Evolutionary conservation across 2,113 vertebrate species (phyloP), one percentile per base, ranked within the genome.

Genomic region (Tenebrosternarchus preto): DNA sequence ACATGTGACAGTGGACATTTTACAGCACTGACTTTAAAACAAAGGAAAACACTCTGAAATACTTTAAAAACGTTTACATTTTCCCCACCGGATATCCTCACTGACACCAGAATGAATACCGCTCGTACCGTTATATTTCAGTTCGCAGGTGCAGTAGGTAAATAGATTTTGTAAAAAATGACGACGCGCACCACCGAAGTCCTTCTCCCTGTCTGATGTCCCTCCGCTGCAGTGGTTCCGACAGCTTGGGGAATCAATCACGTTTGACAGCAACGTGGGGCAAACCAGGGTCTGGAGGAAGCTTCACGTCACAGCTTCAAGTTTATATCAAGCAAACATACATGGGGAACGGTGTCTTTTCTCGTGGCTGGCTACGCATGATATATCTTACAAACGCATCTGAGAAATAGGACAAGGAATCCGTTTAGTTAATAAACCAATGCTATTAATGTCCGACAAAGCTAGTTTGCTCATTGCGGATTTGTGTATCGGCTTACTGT

Each of bases 401-500:
- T 66, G 17, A 36, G 29, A 16, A 16, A 53, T 7, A 55, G 5
- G 66, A 2, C 43, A 12, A 77, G 25, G 19, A 19, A 66, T 24
- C 46, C 15, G 24, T 76, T 76, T 36, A 56, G 27, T 55, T 24
- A 36, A 19, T 56, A 55, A 29, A 67, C 27, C 7, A 50, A 33
- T 1, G 27, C 11, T 56, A 24, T 53, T 24, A 31, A 36, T 17
- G 46, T 12, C 36, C 15, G 55, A 9, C 36, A 24, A 25, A 29
- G 16, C 31, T 60, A 31, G 22, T 86, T 82, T 87, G 25, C 24
- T 59, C 50, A 76, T 79, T 29, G 17, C n/a, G 75, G 46, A 24
- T 22, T 73, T 29, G 22, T 25, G 63, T 29, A 55, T 69, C 53
- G 22, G 39, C 76, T 69, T 29, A 61, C 73, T 77, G 33, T 61